Evolutionary conservation across 2,888 invertebrate genomes (phyloP).

Genomic region (Euzophera pinguis): DNA sequence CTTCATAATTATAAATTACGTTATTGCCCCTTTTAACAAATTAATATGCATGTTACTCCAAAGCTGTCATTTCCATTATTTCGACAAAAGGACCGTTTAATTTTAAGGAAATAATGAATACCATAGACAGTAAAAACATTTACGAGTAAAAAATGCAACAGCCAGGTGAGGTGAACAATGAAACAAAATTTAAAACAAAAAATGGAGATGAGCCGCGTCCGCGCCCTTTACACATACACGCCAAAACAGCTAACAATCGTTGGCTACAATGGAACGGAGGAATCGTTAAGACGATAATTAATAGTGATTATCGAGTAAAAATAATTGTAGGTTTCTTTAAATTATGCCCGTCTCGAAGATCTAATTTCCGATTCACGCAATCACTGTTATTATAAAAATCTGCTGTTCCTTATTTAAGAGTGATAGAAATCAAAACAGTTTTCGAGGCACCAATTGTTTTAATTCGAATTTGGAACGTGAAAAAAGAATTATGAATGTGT

Average conservation of each 20-base stretch:
- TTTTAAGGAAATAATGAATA: constrained; percentile 10
- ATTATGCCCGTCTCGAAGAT: constrained; percentile 49
- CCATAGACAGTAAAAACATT: constrained; percentile 10
- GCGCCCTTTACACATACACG: neutral
- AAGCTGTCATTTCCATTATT: constrained; percentile 5
- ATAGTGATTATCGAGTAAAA: constrained; percentile 60
- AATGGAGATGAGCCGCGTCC: constrained; percentile 8
- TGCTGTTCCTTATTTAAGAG: constrained; percentile 29
- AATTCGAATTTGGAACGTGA: constrained; percentile 49
- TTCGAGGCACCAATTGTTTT: constrained; percentile 59
- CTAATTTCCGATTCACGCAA: constrained; percentile 53
- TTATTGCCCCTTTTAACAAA: neutral
- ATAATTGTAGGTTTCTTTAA: constrained; percentile 60
- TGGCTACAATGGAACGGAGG: constrained; percentile 32
- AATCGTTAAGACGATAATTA: constrained; percentile 56
- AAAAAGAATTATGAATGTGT: constrained; percentile 68
- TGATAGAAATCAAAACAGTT: constrained; percentile 59
- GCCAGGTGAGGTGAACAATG: constrained; percentile 22
- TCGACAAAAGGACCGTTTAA: constrained; percentile 4
- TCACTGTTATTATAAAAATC: constrained; percentile 56
- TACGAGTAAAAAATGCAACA: constrained; percentile 16
- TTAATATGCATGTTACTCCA: neutral
- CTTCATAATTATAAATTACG: neutral
- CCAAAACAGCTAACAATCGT: constrained; percentile 24
- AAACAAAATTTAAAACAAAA: constrained; percentile 19